phyloP scores from a whole-genome alignment of 2,888 invertebrate species.

The Halictus quadricinctus region DNA sequence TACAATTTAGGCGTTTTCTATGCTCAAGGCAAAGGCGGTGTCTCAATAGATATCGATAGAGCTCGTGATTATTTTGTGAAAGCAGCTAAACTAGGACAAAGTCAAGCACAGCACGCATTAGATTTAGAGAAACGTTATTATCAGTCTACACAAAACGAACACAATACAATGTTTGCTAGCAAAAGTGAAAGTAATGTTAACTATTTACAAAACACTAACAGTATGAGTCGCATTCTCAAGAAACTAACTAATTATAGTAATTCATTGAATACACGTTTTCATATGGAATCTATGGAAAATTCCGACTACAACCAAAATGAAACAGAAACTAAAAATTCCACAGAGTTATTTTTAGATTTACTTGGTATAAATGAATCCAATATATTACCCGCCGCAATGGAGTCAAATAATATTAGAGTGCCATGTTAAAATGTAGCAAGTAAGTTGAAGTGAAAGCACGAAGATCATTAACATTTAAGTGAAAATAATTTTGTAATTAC shows the following conservation, averaged over 20 bases:
- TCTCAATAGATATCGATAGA: conserved; percentile 83
- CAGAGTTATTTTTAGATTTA: conserved; percentile 70
- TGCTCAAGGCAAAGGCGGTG: conserved; percentile 86
- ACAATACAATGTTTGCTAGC: not conserved
- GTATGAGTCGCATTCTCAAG: conserved; percentile 37
- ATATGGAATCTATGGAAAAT: conserved; percentile 36
- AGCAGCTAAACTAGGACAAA: conserved; percentile 85
- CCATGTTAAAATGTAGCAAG: conserved; percentile 58
- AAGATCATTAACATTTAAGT: conserved; percentile 9
- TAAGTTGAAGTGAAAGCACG: conserved; percentile 50
- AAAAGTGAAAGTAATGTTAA: conserved; percentile 21
- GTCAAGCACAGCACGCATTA: conserved; percentile 84
- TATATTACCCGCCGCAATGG: conserved; percentile 58
- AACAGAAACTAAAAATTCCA: conserved; percentile 56
- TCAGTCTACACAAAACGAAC: conserved; percentile 30
- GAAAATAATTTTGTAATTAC: not conserved
- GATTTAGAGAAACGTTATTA: conserved; percentile 67
- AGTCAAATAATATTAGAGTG: conserved; percentile 51
- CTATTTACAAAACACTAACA: conserved; percentile 25
- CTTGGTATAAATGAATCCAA: conserved; percentile 68
- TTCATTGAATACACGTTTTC: conserved; percentile 22
- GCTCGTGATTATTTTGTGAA: conserved; percentile 84
- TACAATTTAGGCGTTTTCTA: conserved; percentile 89
- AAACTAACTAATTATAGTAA: conserved; percentile 55
- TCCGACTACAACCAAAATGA: conserved; percentile 29